phyloP scores from a whole-genome alignment of 2,888 invertebrate species.

The Smittia aterrima region DNA sequence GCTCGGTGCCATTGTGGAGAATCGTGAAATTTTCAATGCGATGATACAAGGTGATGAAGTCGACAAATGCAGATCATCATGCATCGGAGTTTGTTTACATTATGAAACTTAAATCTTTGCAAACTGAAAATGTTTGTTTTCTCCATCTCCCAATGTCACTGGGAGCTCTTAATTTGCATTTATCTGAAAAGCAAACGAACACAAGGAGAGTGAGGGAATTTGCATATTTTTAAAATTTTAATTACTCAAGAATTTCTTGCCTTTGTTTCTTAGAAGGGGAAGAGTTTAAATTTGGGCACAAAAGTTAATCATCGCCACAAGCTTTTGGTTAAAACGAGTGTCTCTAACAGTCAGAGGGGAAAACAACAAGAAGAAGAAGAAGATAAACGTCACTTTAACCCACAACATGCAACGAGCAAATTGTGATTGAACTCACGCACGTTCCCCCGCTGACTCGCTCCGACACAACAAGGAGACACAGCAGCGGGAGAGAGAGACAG shows the following conservation, averaged over 20 bases:
- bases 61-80: not conserved
- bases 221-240: constrained; percentile 11
- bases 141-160: not conserved
- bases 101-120: not conserved
- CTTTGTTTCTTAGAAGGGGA: not conserved
- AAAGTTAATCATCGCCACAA: too few relatives aligned
- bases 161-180: not conserved
- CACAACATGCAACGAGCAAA: too few relatives aligned
- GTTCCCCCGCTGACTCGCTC: too few relatives aligned
- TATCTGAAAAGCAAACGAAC: not conserved
- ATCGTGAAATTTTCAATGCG: not conserved
- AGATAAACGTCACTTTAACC: too few relatives aligned
- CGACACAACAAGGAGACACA: too few relatives aligned
- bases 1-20: not conserved
- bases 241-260: not conserved
- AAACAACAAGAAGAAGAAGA: too few relatives aligned
- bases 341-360: too few relatives aligned
- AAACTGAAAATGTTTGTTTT: not conserved
- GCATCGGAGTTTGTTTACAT: not conserved
- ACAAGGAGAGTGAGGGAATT: not conserved
- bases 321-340: too few relatives aligned
- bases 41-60: not conserved
- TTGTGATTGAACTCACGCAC: too few relatives aligned
- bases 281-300: too few relatives aligned
- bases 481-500: not conserved